These are phyloP conservation scores for Anseranas semipalmata DNA, from an alignment of 2,113 vertebrate genomes.

Conservation along the genomic window DNA sequence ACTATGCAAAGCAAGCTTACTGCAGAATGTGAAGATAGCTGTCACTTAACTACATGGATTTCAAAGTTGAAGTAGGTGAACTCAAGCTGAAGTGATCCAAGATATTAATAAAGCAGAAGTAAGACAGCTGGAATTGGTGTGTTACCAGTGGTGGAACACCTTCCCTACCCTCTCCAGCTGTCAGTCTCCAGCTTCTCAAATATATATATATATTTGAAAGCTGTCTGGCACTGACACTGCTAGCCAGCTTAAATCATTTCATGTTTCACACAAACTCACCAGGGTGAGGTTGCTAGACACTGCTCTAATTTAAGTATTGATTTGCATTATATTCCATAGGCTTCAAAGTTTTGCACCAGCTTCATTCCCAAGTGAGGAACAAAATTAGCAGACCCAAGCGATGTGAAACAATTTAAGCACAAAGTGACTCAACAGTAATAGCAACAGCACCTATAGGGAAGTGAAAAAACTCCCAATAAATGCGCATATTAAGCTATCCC, in stretches of 20 bases:
- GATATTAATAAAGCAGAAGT: slow-evolving; percentile 16
- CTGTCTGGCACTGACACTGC: neutral
- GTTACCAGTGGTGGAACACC: neutral
- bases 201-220: neutral
- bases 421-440: neutral
- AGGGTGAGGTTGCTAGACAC: neutral
- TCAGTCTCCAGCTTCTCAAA: neutral
- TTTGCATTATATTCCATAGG: neutral
- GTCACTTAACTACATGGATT: neutral
- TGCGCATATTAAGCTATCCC: neutral
- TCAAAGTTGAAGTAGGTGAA: neutral
- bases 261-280: neutral
- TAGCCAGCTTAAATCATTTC: slow-evolving; percentile 8
- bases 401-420: neutral
- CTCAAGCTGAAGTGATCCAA: neutral
- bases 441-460: neutral
- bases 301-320: neutral
- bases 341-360: neutral
- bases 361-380: neutral
- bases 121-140: neutral
- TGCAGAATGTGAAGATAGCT: neutral
- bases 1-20: neutral
- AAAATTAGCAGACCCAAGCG: neutral
- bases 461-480: neutral
- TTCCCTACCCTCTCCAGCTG: neutral